Conservation (phyloP, 1,140 invertebrate genomes). For the Dufourea novaeangliae region DNA sequence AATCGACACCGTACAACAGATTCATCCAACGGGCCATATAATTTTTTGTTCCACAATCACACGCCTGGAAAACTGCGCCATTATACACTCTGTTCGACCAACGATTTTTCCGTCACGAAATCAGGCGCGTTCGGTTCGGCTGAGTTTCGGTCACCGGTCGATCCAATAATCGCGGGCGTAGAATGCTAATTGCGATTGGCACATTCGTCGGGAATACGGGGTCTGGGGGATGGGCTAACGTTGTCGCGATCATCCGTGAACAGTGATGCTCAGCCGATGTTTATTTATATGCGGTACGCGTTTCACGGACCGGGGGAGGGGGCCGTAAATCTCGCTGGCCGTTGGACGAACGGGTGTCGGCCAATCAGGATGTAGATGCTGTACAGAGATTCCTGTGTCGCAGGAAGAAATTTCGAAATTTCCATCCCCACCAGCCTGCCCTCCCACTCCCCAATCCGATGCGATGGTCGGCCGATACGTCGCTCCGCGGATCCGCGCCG, state of each 20-base stretch:
- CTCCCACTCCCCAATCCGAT: too few species aligned
- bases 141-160: constrained; percentile 25
- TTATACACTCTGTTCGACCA: too few species aligned
- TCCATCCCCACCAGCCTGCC: constrained; percentile 47
- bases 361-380: constrained; percentile 57
- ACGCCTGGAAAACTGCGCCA: too few species aligned
- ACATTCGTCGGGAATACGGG: constrained; percentile 32
- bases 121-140: neutral
- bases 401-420: constrained; percentile 62
- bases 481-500: constrained; percentile 29
- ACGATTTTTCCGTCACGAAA: too few species aligned
- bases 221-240: neutral
- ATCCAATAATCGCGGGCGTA: constrained; percentile 46
- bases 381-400: constrained; percentile 53
- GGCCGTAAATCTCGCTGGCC: constrained; percentile 55
- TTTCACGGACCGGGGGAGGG: too few species aligned
- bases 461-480: constrained; percentile 31
- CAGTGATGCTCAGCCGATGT: constrained; percentile 50
- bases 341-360: neutral
- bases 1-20: too few species aligned
- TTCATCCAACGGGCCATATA: too few species aligned
- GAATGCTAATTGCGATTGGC: constrained; percentile 62
- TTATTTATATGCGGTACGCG: constrained; percentile 55
- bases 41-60: too few species aligned
- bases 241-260: constrained; percentile 55